Conservation (phyloP, 30 jellyfish, hydroid and myxozoan genomes). For the Aurelia sp. region DNA sequence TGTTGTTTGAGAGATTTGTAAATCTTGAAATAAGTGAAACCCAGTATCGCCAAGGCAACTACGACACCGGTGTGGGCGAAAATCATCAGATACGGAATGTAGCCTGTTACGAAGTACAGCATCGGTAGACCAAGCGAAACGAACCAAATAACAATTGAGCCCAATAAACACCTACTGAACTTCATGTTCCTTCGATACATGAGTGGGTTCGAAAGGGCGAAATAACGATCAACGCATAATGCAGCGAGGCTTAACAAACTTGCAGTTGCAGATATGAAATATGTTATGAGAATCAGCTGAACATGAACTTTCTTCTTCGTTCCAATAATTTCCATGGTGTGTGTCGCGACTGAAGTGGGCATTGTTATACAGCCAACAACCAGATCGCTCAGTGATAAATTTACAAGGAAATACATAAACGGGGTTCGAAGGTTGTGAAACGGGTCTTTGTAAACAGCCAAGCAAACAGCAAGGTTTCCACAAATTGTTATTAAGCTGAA, state of each 20-base stretch:
- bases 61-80: conserved; percentile 75
- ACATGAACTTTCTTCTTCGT: conserved; percentile 68
- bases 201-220: conserved; percentile 72
- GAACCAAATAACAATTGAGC: conserved; percentile 51
- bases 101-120: conserved; percentile 74
- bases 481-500: conserved; percentile 46
- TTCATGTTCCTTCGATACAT: conserved; percentile 42
- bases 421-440: conserved; percentile 86
- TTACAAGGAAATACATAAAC: conserved; percentile 79
- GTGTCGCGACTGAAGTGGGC: conserved; percentile 82
- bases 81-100: conserved; percentile 69
- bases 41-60: conserved; percentile 21
- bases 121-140: conserved; percentile 61
- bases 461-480: conserved; percentile 72
- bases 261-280: conserved; percentile 76
- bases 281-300: conserved; percentile 40
- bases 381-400: conserved; percentile 81
- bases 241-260: conserved; percentile 77
- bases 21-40: conserved; percentile 66
- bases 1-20: conserved; percentile 22
- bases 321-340: conserved; percentile 76
- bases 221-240: conserved; percentile 79
- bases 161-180: conserved; percentile 40
- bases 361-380: conserved; percentile 75
- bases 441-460: conserved; percentile 84